Evolutionary conservation across 2,797 vertebrate species (phyloP).

Genomic region (Neostethus bicornis): DNA sequence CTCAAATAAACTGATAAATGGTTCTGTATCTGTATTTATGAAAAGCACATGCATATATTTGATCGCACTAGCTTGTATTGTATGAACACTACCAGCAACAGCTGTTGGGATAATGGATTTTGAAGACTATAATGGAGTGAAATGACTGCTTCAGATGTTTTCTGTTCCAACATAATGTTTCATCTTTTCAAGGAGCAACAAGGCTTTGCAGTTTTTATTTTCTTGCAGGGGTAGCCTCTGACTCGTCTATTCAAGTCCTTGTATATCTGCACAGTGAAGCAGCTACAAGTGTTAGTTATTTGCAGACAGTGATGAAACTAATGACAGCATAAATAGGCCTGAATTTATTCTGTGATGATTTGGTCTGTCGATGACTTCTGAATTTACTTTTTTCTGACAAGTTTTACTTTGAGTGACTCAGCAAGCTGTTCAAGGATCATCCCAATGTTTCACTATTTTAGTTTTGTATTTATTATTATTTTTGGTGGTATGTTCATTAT

Average conservation of each 20-base stretch:
- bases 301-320: neutral
- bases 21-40: constrained; percentile 23
- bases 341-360: neutral
- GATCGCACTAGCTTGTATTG: constrained; percentile 1
- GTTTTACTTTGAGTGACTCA: neutral
- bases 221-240: neutral
- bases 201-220: constrained; percentile 11
- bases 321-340: neutral
- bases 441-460: too few relatives aligned
- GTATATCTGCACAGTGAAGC: neutral
- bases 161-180: constrained; percentile 18
- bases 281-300: neutral
- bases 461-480: neutral
- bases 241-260: neutral
- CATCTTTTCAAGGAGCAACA: constrained; percentile 21
- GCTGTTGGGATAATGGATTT: constrained; percentile 49
- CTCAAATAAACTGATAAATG: constrained; percentile 29
- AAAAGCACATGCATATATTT: neutral
- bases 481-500: neutral
- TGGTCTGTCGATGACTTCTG: neutral
- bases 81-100: constrained; percentile 10
- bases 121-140: constrained; percentile 47
- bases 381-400: neutral
- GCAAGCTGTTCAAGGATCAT: too few relatives aligned
- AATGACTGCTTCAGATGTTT: constrained; percentile 34